phyloP scores from a whole-genome alignment of 2,113 vertebrate species.

The Capreolus pygargus region DNA sequence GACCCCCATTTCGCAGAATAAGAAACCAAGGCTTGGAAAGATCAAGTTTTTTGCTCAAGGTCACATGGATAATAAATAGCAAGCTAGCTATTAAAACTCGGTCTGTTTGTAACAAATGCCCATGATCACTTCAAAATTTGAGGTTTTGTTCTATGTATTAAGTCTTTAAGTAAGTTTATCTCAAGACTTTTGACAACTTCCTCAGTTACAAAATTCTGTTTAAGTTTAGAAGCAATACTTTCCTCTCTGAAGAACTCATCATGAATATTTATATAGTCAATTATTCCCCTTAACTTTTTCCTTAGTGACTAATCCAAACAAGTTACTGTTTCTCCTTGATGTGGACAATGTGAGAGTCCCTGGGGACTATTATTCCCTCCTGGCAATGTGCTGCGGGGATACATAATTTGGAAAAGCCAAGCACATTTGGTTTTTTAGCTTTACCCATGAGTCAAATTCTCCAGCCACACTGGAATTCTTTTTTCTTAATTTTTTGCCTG shows the following conservation, averaged over 20 bases:
- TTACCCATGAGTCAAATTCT: slow-evolving; percentile 26
- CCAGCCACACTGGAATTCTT: not conserved
- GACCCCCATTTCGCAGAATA: not conserved
- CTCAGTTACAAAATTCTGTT: not conserved
- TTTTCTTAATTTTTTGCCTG: not conserved
- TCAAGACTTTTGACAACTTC: not conserved
- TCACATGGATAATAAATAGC: not conserved
- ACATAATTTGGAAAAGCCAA: not conserved
- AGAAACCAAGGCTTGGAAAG: not conserved
- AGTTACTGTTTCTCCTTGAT: not conserved
- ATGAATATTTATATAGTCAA: slow-evolving; percentile 10
- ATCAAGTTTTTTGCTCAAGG: not conserved
- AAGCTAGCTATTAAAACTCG: not conserved
- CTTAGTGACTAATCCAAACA: slow-evolving; percentile 33
- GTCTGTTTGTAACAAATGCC: not conserved
- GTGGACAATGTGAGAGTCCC: not conserved
- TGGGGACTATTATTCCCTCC: not conserved
- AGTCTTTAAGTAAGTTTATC: not conserved
- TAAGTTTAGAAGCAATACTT: not conserved
- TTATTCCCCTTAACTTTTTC: not conserved
- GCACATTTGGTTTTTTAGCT: not conserved
- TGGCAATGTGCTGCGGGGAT: not conserved
- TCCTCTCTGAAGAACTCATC: not conserved
- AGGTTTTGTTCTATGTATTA: not conserved
- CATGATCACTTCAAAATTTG: not conserved